phyloP scores from a whole-genome alignment of 1,140 invertebrate genomes.

The Philopotamus ludificatus region DNA sequence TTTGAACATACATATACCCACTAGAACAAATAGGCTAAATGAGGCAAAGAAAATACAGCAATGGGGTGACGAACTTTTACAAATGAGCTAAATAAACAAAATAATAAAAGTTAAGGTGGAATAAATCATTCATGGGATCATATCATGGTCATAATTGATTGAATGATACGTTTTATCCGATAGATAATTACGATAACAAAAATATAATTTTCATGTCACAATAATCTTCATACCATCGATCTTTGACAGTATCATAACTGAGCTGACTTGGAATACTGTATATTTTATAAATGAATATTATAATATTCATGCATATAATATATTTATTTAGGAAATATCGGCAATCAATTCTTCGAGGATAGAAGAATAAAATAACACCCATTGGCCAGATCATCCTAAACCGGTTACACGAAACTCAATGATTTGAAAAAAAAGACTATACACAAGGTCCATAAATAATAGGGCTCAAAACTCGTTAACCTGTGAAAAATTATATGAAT shows the following conservation, averaged over 20 bases:
- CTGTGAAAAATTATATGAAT: background rate
- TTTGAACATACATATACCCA: no score
- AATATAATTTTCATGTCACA: background rate
- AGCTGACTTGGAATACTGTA: background rate
- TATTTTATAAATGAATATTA: no score
- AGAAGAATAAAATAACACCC: background rate
- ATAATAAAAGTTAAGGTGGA: background rate
- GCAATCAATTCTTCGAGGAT: background rate
- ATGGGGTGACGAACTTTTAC: background rate
- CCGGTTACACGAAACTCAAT: constrained; percentile 6
- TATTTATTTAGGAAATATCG: no score
- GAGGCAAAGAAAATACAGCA: background rate
- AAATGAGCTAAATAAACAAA: background rate
- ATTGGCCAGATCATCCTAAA: constrained; percentile 16
- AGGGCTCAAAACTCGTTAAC: background rate
- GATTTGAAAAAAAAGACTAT: constrained; percentile 1
- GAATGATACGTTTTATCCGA: no score
- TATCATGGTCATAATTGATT: background rate
- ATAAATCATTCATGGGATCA: background rate
- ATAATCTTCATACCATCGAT: background rate
- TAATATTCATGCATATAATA: no score
- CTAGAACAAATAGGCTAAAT: background rate
- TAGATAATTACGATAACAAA: no score
- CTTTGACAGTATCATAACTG: background rate
- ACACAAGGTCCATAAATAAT: background rate